These are phyloP conservation scores for Neuroterus valhalla DNA, from an alignment of 1,140 invertebrate species.

Conservation along the genomic window DNA sequence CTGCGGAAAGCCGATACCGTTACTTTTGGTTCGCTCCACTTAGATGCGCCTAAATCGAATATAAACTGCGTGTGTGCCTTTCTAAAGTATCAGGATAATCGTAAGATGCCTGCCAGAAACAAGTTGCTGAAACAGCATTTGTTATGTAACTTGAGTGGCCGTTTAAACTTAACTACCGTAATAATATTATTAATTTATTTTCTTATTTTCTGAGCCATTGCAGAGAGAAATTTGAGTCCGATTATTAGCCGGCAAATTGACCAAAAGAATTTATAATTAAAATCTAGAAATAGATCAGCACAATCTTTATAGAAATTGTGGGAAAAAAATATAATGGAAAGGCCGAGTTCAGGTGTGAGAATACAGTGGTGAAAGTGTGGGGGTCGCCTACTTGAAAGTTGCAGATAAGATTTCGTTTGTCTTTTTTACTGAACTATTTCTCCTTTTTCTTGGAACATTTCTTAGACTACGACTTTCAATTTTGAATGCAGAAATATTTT, in stretches of 20 bases:
- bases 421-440: no score
- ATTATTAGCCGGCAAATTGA: constrained; percentile 11
- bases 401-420: background rate
- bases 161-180: background rate
- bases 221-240: background rate
- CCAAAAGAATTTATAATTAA: background rate
- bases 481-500: no score
- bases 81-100: constrained; percentile 22
- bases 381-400: background rate
- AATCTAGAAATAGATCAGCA: background rate
- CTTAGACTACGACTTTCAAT: no score
- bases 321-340: background rate
- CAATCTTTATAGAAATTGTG: background rate
- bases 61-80: constrained; percentile 19
- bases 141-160: background rate
- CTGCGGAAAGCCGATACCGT: constrained; percentile 3
- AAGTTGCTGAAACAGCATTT: background rate
- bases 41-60: constrained; percentile 28
- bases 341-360: background rate
- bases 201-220: background rate
- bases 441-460: no score
- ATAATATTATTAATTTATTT: background rate
- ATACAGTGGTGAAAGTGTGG: background rate
- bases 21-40: constrained; percentile 25
- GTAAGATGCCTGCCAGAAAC: background rate